Evolutionary conservation across 2,113 vertebrate genomes (phyloP), one percentile per base, ranked within the genome.

Genomic region (Ctenomys sociabilis): DNA sequence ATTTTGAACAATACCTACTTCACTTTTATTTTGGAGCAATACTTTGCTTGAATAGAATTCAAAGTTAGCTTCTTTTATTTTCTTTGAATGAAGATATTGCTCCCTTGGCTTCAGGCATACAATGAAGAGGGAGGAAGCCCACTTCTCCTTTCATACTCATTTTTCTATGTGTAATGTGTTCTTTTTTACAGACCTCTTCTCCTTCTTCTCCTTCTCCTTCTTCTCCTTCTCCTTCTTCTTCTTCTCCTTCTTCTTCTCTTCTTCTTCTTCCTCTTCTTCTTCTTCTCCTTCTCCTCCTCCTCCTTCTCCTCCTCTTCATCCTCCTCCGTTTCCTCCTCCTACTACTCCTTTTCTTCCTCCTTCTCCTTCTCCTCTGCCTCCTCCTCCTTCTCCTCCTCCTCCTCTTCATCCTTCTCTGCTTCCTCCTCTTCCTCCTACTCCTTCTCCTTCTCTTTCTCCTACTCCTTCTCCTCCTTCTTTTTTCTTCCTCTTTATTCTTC

Each of bases 1-100:
- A 28, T 80, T 94, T 61, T 35, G 68, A 30, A 77, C 59, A 66
- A 85, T 22, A n/a, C 73, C 13, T 45, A 85, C 49, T 85, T 68
- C 3, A 61, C 21, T 32, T 86, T 70, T 80, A 16, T 21, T 54
- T 81, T 52, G 45, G 19, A 72, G 49, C 80, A 28, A 61, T 19
- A 95, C 2, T 35, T 52, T 52, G 8, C 26, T 72, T 13, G 6
- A 68, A 63, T 40, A 72, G 17, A 59, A 68, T 49, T 78, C n/a
- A 24, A 37, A 4, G 8, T 64, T 75, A 43, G 21, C 35, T n/a
- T 72, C 35, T 43, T 16, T 75, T 75, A n/a, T n/a, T 75, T 73
- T 57, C 57, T n/a, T 52, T 85, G 45, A 68, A 57, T 88, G 59
- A 87, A 49, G 30, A 49, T 37, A n/a, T 40, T 35, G 26, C 43